Conservation (phyloP, 2,113 vertebrate genomes). For the Rhinolophus ferrumequinum region DNA sequence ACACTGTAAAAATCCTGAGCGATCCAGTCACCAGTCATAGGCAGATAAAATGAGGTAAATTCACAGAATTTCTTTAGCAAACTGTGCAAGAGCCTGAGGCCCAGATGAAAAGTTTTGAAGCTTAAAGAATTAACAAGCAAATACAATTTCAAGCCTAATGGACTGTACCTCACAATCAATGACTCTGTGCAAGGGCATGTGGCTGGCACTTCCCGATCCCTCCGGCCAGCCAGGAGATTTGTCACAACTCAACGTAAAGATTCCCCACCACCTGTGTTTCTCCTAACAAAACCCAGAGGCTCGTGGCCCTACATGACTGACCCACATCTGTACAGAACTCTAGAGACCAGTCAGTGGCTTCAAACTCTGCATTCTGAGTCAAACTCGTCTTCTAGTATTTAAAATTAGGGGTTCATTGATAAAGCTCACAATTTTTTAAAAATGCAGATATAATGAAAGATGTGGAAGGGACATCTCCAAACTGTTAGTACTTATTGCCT, state of each 20-base stretch:
- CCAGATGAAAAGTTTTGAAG: slow-evolving; percentile 39
- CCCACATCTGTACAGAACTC: accelerated
- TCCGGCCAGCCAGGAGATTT: neutral
- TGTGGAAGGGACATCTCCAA: neutral
- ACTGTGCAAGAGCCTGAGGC: neutral
- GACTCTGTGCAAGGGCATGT: neutral
- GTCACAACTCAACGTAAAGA: neutral
- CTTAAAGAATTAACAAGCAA: slow-evolving; percentile 27
- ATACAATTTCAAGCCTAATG: slow-evolving; percentile 4
- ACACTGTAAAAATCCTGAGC: neutral
- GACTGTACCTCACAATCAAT: neutral
- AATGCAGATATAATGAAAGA: neutral
- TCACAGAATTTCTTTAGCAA: slow-evolving; percentile 32
- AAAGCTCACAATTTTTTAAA: neutral
- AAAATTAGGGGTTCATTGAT: neutral
- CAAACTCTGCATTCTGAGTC: neutral
- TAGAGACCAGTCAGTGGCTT: neutral
- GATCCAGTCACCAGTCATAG: neutral
- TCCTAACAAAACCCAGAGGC: neutral
- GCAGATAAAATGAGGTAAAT: neutral
- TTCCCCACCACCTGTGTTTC: neutral
- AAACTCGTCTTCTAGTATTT: neutral
- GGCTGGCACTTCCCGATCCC: neutral
- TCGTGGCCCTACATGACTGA: neutral
- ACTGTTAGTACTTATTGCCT: neutral